These are phyloP conservation scores for Druon quercuslanigerum DNA, from an alignment of 1,140 invertebrate species.

Conservation along the genomic window DNA sequence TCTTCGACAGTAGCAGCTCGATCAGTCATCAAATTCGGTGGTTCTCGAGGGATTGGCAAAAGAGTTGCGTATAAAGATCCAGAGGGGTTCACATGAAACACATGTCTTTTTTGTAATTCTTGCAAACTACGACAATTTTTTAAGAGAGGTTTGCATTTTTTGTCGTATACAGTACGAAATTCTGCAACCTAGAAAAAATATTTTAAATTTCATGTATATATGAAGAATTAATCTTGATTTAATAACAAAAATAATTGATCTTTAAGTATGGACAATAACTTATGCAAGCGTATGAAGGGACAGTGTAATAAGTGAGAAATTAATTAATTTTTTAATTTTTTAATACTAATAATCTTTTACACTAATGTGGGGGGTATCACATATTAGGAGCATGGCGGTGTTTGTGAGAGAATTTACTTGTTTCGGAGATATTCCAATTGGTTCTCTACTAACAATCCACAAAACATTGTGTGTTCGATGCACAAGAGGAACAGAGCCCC, in stretches of 20 bases:
- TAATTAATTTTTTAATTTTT: too few relatives aligned
- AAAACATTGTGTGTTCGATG: slow-evolving; percentile 42
- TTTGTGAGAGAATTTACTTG: slow-evolving; percentile 56
- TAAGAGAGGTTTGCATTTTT: slow-evolving; percentile 66
- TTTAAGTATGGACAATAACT: too few relatives aligned
- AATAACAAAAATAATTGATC: too few relatives aligned
- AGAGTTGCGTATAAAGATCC: slow-evolving; percentile 72
- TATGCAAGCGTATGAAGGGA: too few relatives aligned
- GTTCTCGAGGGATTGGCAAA: slow-evolving; percentile 68
- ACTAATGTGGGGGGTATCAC: too few relatives aligned
- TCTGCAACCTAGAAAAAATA: slow-evolving; percentile 35
- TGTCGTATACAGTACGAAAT: slow-evolving; percentile 71
- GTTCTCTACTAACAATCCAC: slow-evolving; percentile 57
- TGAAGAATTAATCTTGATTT: too few relatives aligned
- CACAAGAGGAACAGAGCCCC: slow-evolving; percentile 73
- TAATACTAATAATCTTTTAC: slow-evolving; percentile 33
- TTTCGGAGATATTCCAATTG: slow-evolving; percentile 53
- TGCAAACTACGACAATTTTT: slow-evolving; percentile 68
- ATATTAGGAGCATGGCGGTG: too few relatives aligned
- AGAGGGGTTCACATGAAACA: slow-evolving; percentile 73
- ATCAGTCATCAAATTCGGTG: not conserved
- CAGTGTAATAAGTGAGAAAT: too few relatives aligned
- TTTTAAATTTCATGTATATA: too few relatives aligned
- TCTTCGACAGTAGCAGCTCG: not conserved
- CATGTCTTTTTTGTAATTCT: slow-evolving; percentile 57